Conservation (phyloP, 2,113 vertebrate genomes). For the Chunga burmeisteri region DNA sequence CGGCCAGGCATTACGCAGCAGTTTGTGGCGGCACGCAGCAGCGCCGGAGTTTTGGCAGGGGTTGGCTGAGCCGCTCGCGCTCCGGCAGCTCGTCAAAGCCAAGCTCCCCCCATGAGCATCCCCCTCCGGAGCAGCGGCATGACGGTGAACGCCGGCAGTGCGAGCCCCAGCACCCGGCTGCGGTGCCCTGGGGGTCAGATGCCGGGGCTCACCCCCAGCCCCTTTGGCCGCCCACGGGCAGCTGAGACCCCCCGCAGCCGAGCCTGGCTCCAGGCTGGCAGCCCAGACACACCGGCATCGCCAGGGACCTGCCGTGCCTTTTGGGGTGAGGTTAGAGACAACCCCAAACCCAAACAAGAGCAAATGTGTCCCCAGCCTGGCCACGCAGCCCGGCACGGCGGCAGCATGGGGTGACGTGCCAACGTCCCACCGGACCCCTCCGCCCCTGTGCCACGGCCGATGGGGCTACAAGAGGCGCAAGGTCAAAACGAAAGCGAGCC, state of each 20-base stretch:
- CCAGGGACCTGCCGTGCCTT: accelerated
- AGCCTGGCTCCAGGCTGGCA: not conserved
- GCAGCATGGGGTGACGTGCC: accelerated
- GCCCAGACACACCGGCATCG: accelerated
- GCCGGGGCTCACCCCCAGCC: not conserved
- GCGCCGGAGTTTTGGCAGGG: not conserved
- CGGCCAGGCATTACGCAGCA: not conserved
- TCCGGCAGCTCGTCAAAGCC: not conserved
- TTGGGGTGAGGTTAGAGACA: not conserved
- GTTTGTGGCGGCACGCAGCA: not conserved
- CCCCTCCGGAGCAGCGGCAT: accelerated
- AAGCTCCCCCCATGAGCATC: accelerated
- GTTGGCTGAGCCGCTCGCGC: not conserved
- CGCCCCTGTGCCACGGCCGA: accelerated
- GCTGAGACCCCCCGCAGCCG: accelerated
- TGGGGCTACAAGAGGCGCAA: not conserved
- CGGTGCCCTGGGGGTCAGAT: not conserved
- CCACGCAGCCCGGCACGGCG: accelerated
- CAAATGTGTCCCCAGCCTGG: accelerated
- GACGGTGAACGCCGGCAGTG: accelerated
- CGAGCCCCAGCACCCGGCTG: not conserved
- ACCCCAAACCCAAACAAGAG: not conserved
- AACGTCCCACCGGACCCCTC: accelerated
- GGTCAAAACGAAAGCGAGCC: not conserved
- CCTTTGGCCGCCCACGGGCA: not conserved